Percentiles rank a stretch among this genome's conserved stretches.
These are phyloP conservation scores for Lichenostomus cassidix DNA, from an alignment of 2,113 vertebrate genomes.

Conservation along the genomic window DNA sequence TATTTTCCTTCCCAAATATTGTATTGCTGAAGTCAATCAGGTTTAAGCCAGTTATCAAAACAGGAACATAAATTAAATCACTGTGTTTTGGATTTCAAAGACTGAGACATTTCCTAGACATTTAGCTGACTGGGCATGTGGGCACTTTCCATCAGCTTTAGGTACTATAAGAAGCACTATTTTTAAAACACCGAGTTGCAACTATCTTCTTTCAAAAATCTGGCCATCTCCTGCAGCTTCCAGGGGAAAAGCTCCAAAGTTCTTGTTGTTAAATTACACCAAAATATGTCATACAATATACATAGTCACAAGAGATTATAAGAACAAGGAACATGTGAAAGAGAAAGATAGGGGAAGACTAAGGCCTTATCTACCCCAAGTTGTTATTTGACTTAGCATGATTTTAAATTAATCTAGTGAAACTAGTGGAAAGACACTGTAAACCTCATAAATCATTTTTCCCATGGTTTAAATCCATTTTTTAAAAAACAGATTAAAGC, in stretches of 20 bases:
- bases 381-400: not conserved
- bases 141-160: not conserved
- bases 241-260: not conserved
- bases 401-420: slow-evolving; percentile 40
- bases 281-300: not conserved
- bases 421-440: slow-evolving; percentile 20
- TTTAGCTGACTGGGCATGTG: not conserved
- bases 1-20: not conserved
- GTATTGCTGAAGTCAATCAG: not conserved
- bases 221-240: not conserved
- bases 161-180: not conserved
- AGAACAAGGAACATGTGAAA: slow-evolving; percentile 19
- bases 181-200: not conserved
- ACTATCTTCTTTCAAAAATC: slow-evolving; percentile 10
- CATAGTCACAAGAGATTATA: not conserved
- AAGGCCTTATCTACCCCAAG: not conserved
- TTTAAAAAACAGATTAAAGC: slow-evolving; percentile 1
- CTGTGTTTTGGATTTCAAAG: not conserved
- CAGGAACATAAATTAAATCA: not conserved
- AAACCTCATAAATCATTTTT: slow-evolving; percentile 37
- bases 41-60: not conserved
- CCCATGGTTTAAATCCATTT: not conserved
- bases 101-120: not conserved
- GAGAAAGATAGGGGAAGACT: not conserved
- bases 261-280: not conserved